These are phyloP conservation scores for Carollia perspicillata DNA, from an alignment of 2,113 vertebrate species.

Conservation along the genomic window DNA sequence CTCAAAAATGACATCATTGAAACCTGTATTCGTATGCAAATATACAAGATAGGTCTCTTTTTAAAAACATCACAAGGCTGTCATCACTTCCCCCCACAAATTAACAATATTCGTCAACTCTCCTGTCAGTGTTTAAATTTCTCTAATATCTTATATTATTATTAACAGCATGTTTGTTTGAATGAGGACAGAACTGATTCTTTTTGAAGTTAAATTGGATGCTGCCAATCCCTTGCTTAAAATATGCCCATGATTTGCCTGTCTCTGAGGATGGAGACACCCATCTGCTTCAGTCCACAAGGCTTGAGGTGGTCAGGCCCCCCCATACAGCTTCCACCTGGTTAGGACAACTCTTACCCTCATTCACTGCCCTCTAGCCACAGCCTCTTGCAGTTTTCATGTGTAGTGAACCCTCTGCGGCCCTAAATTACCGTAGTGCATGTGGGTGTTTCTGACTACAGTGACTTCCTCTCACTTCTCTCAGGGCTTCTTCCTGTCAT, in stretches of 20 bases:
- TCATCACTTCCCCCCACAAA: not conserved
- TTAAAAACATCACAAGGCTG: not conserved
- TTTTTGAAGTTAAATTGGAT: not conserved
- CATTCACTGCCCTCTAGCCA: not conserved
- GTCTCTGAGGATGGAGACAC: not conserved
- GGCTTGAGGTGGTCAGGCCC: not conserved
- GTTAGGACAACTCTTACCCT: not conserved
- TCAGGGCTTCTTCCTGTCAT: not conserved
- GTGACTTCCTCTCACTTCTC: not conserved
- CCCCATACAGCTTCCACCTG: not conserved
- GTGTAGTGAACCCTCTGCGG: not conserved
- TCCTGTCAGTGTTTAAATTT: not conserved
- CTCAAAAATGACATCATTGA: not conserved
- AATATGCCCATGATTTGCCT: not conserved
- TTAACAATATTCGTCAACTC: not conserved
- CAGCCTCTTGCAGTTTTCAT: not conserved
- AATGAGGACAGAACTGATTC: not conserved
- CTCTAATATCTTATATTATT: not conserved
- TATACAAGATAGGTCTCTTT: not conserved
- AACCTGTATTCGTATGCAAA: not conserved
- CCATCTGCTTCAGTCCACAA: not conserved
- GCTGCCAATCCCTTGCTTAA: not conserved
- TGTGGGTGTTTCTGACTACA: not conserved
- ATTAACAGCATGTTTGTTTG: not conserved
- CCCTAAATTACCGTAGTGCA: not conserved